phyloP scores from a whole-genome alignment of 1,140 invertebrate species.

The Drosophila bifasciata region DNA sequence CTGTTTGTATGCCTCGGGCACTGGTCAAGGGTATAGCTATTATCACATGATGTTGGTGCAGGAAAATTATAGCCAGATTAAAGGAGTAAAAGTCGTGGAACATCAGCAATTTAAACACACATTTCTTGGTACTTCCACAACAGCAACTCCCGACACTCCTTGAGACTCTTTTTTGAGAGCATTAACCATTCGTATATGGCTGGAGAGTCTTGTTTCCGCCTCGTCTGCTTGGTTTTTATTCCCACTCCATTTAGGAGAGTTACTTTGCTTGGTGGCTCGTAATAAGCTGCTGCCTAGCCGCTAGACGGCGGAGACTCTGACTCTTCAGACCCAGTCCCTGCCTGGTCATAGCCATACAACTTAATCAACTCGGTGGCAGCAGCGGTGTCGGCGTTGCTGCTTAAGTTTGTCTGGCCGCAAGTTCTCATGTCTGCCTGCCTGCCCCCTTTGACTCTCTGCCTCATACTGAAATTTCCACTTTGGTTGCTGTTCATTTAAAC shows the following conservation, averaged over 20 bases:
- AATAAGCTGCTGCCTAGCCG: constrained; percentile 70
- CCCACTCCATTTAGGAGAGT: constrained; percentile 49
- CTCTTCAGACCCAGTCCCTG: background rate
- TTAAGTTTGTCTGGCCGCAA: constrained; percentile 70
- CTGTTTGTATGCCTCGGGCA: constrained; percentile 29
- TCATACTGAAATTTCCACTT: constrained; percentile 9
- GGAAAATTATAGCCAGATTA: too few species aligned
- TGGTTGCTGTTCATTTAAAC: constrained; percentile 70
- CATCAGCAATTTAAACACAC: too few species aligned
- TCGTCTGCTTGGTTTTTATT: constrained; percentile 33
- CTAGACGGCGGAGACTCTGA: constrained; percentile 50
- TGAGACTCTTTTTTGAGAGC: background rate
- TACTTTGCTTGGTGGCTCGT: constrained; percentile 72
- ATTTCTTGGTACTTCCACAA: background rate
- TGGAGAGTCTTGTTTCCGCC: background rate
- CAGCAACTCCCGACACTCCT: background rate
- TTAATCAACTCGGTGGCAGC: constrained; percentile 63
- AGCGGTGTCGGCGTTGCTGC: constrained; percentile 41
- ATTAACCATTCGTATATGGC: background rate
- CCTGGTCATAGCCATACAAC: constrained; percentile 55
- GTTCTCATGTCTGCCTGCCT: constrained; percentile 9
- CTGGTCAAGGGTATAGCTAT: constrained; percentile 7
- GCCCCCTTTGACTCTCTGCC: constrained; percentile 3
- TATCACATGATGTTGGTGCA: background rate
- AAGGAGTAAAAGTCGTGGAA: too few species aligned